Percentiles rank a stretch among this genome's conserved stretches.
Conservation (phyloP, 2,797 vertebrate species). For the Triplophysa bombifrons region DNA sequence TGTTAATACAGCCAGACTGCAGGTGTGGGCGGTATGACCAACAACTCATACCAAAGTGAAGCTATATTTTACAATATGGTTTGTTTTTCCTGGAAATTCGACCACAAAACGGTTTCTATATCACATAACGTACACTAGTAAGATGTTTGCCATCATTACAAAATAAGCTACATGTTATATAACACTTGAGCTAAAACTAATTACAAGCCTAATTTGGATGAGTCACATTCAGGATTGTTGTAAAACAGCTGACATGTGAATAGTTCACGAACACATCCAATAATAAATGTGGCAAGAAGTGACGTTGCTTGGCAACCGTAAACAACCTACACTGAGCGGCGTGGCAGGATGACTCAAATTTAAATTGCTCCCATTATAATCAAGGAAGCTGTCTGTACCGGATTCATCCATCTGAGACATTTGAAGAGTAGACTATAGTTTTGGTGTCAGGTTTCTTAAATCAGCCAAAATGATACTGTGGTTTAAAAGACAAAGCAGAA, state of each 20-base stretch:
- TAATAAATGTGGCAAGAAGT: not conserved
- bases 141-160: not conserved
- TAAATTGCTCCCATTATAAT: conserved; percentile 13
- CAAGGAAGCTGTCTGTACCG: conserved; percentile 2
- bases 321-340: not conserved
- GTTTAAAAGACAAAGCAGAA: conserved; percentile 3
- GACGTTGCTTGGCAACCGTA: not conserved
- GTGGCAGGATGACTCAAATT: not conserved
- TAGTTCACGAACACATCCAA: not conserved
- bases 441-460: conserved; percentile 20
- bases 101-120: not conserved
- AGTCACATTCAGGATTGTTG: not conserved
- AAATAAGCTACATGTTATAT: not conserved
- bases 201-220: not conserved
- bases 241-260: not conserved
- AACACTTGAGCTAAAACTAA: not conserved
- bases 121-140: not conserved
- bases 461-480: not conserved
- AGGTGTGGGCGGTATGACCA: not conserved
- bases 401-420: conserved; percentile 4
- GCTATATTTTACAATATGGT: not conserved
- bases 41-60: not conserved
- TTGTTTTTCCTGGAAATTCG: not conserved
- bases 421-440: not conserved
- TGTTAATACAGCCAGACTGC: conserved; percentile 2